These are phyloP conservation scores for Uloborus diversus DNA, from an alignment of 1,140 invertebrate species.

Conservation along the genomic window DNA sequence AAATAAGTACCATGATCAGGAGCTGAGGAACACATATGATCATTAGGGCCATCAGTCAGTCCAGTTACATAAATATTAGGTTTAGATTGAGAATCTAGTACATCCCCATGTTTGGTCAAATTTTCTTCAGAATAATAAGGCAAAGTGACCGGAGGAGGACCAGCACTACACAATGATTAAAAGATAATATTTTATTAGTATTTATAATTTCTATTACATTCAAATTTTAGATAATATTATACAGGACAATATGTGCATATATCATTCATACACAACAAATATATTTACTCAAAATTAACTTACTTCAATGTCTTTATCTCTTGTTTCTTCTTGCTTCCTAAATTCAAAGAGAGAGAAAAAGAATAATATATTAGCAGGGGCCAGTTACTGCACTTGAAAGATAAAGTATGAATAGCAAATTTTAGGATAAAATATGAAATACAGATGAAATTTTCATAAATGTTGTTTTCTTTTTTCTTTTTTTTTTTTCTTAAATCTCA, in stretches of 20 bases:
- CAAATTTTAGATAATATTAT: too few relatives aligned
- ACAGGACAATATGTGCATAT: too few relatives aligned
- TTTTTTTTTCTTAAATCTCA: too few relatives aligned
- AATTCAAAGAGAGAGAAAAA: conserved; percentile 35
- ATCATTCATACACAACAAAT: too few relatives aligned
- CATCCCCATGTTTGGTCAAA: conserved; percentile 84
- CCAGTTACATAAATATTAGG: conserved; percentile 34
- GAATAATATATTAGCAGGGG: too few relatives aligned
- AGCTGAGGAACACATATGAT: conserved; percentile 29
- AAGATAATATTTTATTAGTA: neutral
- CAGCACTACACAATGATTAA: conserved; percentile 66
- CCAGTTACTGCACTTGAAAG: too few relatives aligned
- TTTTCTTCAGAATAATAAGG: conserved; percentile 82
- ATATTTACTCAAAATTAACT: too few relatives aligned
- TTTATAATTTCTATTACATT: too few relatives aligned
- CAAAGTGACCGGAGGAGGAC: conserved; percentile 82
- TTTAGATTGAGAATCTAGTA: conserved; percentile 51
- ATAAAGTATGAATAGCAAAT: too few relatives aligned
- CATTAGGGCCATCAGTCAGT: conserved; percentile 36
- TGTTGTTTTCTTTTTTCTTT: too few relatives aligned
- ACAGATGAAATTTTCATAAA: too few relatives aligned
- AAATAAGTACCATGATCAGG: conserved; percentile 52
- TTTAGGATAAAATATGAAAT: too few relatives aligned
- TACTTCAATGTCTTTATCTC: conserved; percentile 82
- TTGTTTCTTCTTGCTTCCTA: conserved; percentile 78